phyloP scores from a whole-genome alignment of 1,140 invertebrate genomes.

The Drosophila leontia region DNA sequence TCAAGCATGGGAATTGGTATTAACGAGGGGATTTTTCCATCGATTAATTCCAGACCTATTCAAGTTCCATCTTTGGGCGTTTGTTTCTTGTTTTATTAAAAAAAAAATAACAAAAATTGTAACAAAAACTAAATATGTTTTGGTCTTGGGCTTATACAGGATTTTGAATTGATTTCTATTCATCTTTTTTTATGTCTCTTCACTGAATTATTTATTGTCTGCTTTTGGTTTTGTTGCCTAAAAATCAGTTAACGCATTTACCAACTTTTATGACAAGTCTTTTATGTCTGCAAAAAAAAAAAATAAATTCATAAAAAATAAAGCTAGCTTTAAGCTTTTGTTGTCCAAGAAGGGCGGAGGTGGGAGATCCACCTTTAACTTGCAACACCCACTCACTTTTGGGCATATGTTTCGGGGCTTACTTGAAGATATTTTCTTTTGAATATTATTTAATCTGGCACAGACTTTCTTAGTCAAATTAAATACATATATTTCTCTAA shows the following conservation, averaged over 20 bases:
- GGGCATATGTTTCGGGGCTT: neutral
- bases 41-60: conserved; percentile 17
- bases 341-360: conserved; percentile 10
- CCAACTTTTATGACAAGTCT: conserved; percentile 24
- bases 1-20: conserved; percentile 8
- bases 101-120: neutral
- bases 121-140: conserved; percentile 19
- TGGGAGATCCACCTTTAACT: conserved; percentile 18
- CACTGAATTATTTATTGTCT: conserved; percentile 43
- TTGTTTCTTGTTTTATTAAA: conserved; percentile 18
- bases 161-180: conserved; percentile 41
- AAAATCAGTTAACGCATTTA: conserved; percentile 18
- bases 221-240: conserved; percentile 9
- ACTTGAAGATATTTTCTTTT: neutral
- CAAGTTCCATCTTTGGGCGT: conserved; percentile 21
- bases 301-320: neutral
- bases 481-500: neutral
- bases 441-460: neutral
- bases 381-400: conserved; percentile 5
- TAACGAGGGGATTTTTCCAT: conserved; percentile 29
- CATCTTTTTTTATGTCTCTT: conserved; percentile 37
- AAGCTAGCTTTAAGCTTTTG: neutral
- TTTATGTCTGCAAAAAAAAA: conserved; percentile 31
- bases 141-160: neutral
- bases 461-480: neutral